Evolutionary conservation across 2,113 vertebrate genomes (phyloP), one percentile per base, ranked within the genome.

Genomic region (Carassius carassius): DNA sequence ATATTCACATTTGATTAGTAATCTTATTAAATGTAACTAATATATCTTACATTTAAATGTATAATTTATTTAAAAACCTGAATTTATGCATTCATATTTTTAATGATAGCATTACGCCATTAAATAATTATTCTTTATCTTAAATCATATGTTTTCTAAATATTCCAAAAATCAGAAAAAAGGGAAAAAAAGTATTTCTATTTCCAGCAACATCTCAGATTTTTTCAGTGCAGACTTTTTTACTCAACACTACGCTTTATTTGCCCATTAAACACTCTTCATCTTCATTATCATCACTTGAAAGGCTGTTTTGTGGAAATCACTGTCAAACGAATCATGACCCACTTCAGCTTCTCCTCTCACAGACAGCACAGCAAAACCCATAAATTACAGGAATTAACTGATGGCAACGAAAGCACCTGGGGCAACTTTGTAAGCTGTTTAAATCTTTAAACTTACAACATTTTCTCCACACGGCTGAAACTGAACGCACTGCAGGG

Each of bases 381-480:
- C 97, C 97, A 98, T 99, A 98, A 98, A 99, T 98, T 98, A 98
- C 97, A 95, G 96, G 98, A 98, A 99, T 99, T 97, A 98, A 98
- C 96, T 96, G 96, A 97, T 97, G 96, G 95, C 94, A 60, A 60
- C 32, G 16, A 60, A 78, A 60, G 16, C 54, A 95, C 97, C 96
- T 92, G 88, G 89, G 96, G 97, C 97, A 94, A 96, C 96, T 97
- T 98, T 97, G 96, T 98, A 98, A 98, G 97, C 97, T 97, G 98
- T 99, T 99, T 99, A 99, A 99, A 98, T 98, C 97, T 98, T 98
- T 99, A 98, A 97, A 98, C 97, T 97, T 97, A 97, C 98, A 98
- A 97, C 96, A 98, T 98, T 95, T 97, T 96, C 94, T 96, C 96
- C 97, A 98, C 97, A 96, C 96, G 96, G 95, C 95, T 97, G 96